phyloP scores from a whole-genome alignment of 2,888 invertebrate genomes.

The Cyclophora albipunctata region DNA sequence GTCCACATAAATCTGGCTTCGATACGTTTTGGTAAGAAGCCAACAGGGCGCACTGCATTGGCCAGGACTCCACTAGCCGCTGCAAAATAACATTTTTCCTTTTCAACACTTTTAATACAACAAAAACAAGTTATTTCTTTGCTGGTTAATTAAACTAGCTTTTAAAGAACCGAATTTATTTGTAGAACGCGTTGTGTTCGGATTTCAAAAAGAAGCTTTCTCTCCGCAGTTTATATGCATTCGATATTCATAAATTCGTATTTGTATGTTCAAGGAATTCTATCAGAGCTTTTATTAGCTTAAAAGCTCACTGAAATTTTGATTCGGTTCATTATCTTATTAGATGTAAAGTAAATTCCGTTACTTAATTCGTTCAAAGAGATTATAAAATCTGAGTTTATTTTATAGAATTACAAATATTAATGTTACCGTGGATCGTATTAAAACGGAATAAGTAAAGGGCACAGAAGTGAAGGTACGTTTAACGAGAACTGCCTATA shows the following conservation, averaged over 20 bases:
- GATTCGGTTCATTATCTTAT: background rate
- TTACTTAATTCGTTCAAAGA: too few relatives aligned
- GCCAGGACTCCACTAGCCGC: slow-evolving; percentile 33
- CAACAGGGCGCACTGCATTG: slow-evolving; percentile 43
- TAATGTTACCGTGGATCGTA: background rate
- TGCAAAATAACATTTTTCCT: slow-evolving; percentile 38
- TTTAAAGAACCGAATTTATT: slow-evolving; percentile 15
- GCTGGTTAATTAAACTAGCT: slow-evolving; percentile 31
- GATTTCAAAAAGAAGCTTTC: slow-evolving; percentile 33
- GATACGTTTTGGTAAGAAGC: slow-evolving; percentile 72
- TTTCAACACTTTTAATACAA: slow-evolving; percentile 27
- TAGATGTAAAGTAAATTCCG: too few relatives aligned
- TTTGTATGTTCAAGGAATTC: slow-evolving; percentile 24
- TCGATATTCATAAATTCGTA: slow-evolving; percentile 51
- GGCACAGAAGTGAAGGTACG: slow-evolving; percentile 11
- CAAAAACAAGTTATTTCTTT: slow-evolving; percentile 20
- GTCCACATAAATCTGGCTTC: slow-evolving; percentile 69
- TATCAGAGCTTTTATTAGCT: too few relatives aligned
- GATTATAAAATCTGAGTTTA: too few relatives aligned
- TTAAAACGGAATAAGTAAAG: slow-evolving; percentile 4
- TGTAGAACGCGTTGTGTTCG: too few relatives aligned
- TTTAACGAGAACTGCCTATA: slow-evolving; percentile 6
- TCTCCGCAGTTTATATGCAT: slow-evolving; percentile 38
- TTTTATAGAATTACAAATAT: background rate
- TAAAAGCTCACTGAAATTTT: background rate